These are phyloP conservation scores for Geodia barretti DNA, from an alignment of 37 sponge, comb jelly and placozoan genomes.

Conservation along the genomic window DNA sequence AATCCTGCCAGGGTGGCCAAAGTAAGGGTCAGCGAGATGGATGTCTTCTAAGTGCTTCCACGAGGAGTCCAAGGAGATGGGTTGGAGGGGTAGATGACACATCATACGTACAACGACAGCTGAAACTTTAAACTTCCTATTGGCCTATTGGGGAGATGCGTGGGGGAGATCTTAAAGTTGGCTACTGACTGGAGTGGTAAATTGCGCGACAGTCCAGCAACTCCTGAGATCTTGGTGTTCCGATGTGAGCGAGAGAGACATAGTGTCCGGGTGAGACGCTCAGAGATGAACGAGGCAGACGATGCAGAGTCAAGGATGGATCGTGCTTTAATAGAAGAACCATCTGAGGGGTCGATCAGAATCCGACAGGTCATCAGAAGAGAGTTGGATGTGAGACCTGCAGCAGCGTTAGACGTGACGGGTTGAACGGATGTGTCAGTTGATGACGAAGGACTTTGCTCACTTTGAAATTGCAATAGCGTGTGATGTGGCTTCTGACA, in stretches of 20 bases:
- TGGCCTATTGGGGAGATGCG: neutral
- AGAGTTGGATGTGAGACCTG: neutral
- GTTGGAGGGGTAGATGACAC: neutral
- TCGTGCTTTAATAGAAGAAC: slow-evolving; percentile 7
- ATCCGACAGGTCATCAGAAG: slow-evolving; percentile 12
- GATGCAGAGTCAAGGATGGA: slow-evolving; percentile 13
- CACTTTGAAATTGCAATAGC: slow-evolving; percentile 1
- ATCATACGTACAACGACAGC: slow-evolving; percentile 12
- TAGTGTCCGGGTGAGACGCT: neutral
- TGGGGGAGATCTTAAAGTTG: neutral
- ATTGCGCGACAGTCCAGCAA: neutral
- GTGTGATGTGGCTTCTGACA: slow-evolving; percentile 32
- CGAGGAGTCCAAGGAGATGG: slow-evolving; percentile 6
- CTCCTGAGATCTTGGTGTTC: slow-evolving; percentile 14
- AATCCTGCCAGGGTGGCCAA: slow-evolving; percentile 20
- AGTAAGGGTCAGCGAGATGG: slow-evolving; percentile 12
- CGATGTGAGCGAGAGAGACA: neutral
- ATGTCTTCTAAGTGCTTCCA: slow-evolving; percentile 23
- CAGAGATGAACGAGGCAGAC: slow-evolving; percentile 19
- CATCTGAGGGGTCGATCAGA: slow-evolving; percentile 6
- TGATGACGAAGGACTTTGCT: neutral
- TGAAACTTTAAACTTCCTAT: slow-evolving; percentile 12
- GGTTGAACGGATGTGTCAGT: slow-evolving; percentile 1
- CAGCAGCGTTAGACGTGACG: neutral
- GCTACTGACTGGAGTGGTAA: slow-evolving; percentile 3